Evolutionary conservation across 2,113 vertebrate genomes (phyloP).

Genomic region (Dicerorhinus sumatrensis): DNA sequence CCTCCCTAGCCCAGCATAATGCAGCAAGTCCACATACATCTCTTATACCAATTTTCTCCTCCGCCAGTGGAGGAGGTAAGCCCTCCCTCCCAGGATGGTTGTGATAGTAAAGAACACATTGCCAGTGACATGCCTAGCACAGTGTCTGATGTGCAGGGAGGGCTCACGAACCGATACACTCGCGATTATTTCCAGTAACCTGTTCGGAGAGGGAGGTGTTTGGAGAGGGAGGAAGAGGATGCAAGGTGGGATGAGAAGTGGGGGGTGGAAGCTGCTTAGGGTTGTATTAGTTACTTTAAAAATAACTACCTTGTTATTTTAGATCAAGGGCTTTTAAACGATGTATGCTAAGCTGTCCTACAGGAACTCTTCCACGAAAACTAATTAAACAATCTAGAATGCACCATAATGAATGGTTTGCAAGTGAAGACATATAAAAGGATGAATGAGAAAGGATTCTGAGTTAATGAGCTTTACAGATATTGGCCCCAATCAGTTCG

Average conservation of each 20-base stretch:
- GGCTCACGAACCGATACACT: not conserved
- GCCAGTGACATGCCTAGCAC: not conserved
- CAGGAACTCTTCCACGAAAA: conserved; percentile 70
- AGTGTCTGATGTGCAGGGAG: not conserved
- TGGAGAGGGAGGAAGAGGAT: not conserved
- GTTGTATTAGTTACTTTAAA: conserved; percentile 62
- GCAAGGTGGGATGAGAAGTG: not conserved
- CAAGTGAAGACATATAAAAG: conserved; percentile 72
- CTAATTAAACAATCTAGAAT: conserved; percentile 80
- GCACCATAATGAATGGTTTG: conserved; percentile 68
- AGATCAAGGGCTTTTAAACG: conserved; percentile 76
- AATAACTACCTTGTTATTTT: conserved; percentile 76
- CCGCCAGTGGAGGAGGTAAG: no score
- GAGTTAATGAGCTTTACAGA: conserved; percentile 74
- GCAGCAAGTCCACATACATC: not conserved
- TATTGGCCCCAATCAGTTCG: conserved; percentile 44
- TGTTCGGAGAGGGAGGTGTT: conserved; percentile 45
- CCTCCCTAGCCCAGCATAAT: not conserved
- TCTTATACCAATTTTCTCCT: not conserved
- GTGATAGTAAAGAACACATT: not conserved
- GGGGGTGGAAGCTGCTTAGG: conserved; percentile 17
- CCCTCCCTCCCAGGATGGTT: not conserved
- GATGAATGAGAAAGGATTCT: conserved; percentile 68
- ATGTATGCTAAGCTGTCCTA: conserved; percentile 76
- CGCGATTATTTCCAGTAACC: not conserved